Evolutionary conservation across 2,888 invertebrate genomes (phyloP), one percentile per base, ranked within the genome.

Genomic region (Conops quadrifasciatus): DNA sequence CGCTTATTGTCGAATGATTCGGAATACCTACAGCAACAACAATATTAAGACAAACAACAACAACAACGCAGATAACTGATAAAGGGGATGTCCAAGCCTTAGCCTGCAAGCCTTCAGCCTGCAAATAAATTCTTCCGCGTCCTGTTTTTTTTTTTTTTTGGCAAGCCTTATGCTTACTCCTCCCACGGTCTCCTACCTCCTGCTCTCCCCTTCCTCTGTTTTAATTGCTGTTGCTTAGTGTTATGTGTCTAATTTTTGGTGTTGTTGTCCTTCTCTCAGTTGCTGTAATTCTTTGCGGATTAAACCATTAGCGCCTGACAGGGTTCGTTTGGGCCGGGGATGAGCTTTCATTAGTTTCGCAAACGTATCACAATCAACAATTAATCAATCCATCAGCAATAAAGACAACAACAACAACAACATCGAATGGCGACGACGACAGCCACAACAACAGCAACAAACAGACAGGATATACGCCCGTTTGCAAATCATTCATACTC

Each of bases 261-360:
- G 53, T 43, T 66, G 43, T 56, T 56, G 56, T 30, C 43, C 43
- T n/a, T 36, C n/a, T n/a, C n/a, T n/a, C n/a, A n/a, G 36, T 36
- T 36, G 36, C 9, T 36, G 36, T 36, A 9, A 36, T 36, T 53
- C 11, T 49, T 51, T n/a, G 71, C 76, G 82, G 82, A 82, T 82
- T 83, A 82, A 81, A 78, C 82, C 80, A 82, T 82, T 81, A 83
- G 77, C 80, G 77, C 78, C 78, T 80, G 80, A 72, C 67, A 71
- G 71, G 73, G 73, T 73, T 73, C 72, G 70, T 43, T 72, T 16
- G 4, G 49, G 24, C 15, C 24, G 21, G 26, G n/a, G 13, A 47
- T 49, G 64, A 24, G 47, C 24, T 45, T 47, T 26, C 47, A 24
- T 47, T 49, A 26, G n/a, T 64, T 49, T 4, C 21, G 28, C 9